Percentiles rank a stretch among this genome's conserved stretches.
Conservation (phyloP, 2,113 vertebrate species). For the Morone saxatilis region DNA sequence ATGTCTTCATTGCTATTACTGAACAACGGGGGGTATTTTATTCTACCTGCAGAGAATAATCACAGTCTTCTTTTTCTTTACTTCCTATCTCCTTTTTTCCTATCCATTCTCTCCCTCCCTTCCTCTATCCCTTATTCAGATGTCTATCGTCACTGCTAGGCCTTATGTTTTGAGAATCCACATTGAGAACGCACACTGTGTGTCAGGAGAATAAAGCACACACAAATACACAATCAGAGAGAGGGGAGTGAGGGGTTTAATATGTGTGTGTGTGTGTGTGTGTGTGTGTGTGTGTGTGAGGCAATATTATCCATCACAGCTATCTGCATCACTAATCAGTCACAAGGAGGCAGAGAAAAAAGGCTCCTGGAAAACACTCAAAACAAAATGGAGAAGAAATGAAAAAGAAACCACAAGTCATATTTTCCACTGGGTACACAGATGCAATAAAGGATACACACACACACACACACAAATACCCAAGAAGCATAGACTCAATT, state of each 20-base stretch:
- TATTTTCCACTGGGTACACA: slow-evolving; percentile 50
- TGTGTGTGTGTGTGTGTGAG: slow-evolving; percentile 13
- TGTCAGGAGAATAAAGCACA: slow-evolving; percentile 49
- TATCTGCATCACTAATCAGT: slow-evolving; percentile 77
- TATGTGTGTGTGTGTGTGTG: not conserved
- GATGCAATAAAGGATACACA: slow-evolving; percentile 7
- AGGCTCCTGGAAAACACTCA: slow-evolving; percentile 32
- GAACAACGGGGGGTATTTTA: slow-evolving; percentile 50
- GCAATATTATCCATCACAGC: slow-evolving; percentile 68
- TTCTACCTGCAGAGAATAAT: slow-evolving; percentile 66
- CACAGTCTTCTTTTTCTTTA: slow-evolving; percentile 38
- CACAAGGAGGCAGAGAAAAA: slow-evolving; percentile 62
- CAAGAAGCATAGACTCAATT: slow-evolving; percentile 40
- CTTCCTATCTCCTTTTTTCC: not conserved
- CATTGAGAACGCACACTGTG: slow-evolving; percentile 45
- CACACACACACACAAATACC: slow-evolving; percentile 26
- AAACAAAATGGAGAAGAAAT: slow-evolving; percentile 70
- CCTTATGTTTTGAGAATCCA: slow-evolving; percentile 67
- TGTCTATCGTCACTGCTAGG: slow-evolving; percentile 41
- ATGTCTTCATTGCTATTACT: slow-evolving; percentile 50
- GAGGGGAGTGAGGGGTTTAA: slow-evolving; percentile 24
- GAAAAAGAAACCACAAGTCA: slow-evolving; percentile 61
- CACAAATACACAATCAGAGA: slow-evolving; percentile 23
- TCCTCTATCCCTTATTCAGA: slow-evolving; percentile 18
- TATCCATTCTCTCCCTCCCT: slow-evolving; percentile 4